These are phyloP conservation scores for Semaprochilodus insignis DNA, from an alignment of 2,797 vertebrate species.

Conservation along the genomic window DNA sequence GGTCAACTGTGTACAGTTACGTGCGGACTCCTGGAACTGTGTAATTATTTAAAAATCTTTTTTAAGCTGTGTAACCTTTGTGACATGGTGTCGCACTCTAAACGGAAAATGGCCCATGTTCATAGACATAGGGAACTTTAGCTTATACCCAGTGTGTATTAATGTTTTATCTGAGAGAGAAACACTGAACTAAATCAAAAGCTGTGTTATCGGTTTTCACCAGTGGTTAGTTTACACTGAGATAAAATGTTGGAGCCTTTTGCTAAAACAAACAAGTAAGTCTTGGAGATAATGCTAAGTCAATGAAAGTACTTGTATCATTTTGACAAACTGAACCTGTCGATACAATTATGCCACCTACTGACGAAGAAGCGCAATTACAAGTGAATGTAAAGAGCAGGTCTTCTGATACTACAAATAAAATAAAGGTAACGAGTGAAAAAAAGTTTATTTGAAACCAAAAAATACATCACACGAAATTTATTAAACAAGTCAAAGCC, in stretches of 20 bases:
- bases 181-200: too few species aligned
- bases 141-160: too few species aligned
- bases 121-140: too few species aligned
- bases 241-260: neutral
- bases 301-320: neutral
- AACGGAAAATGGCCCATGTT: too few species aligned
- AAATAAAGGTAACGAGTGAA: neutral
- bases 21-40: too few species aligned
- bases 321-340: neutral
- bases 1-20: too few species aligned
- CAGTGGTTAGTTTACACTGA: neutral
- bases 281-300: neutral
- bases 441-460: conserved; percentile 25
- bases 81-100: too few species aligned
- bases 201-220: neutral
- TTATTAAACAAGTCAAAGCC: neutral
- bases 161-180: too few species aligned
- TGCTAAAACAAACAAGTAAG: neutral
- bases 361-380: conserved; percentile 53
- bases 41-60: too few species aligned
- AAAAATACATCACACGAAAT: conserved; percentile 1
- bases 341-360: conserved; percentile 61
- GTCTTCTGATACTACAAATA: neutral
- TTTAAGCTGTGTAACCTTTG: too few species aligned
- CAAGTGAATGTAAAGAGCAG: neutral